Evolutionary conservation across 2,888 invertebrate species (phyloP), one percentile per base, ranked within the genome.

Genomic region (Hirtodrosophila trivittata): DNA sequence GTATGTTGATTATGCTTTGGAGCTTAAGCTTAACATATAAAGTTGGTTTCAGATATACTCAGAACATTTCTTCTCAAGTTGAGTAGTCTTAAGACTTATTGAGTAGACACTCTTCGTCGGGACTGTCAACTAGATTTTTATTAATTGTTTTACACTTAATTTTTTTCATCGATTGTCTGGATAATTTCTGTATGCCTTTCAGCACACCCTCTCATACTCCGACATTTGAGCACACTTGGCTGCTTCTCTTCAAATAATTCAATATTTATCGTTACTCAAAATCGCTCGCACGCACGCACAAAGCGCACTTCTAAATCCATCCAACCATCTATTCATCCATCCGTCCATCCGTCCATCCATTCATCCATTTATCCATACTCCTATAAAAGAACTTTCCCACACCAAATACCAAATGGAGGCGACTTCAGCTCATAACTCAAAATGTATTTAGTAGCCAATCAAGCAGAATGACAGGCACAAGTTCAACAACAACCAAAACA

Each of bases 391-490:
- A 26, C 46, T 46, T 30, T 32, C 43, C 33, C 56, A 37, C 37
- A 25, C 10, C 8, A 14, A 25, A 18, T 14, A 18, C 13, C 3
- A 28, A 35, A 14, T 52, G 62, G 26, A 16, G 35, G 46, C 39
- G 32, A 32, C 26, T 64, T 54, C 43, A 64, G 68, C 69, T 66
- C 80, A 76, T 75, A 75, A 68, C 66, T 76, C 80, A 75, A 65
- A 71, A 62, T 71, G 72, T 77, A 75, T 76, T 76, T 77, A 76
- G 75, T 65, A 68, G 72, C 75, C 75, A 76, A 76, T 76, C 75
- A 76, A 78, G 78, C 68, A 66, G 78, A 76, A 77, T 76, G 75
- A 76, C 75, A 76, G 78, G 65, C 75, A 69, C 73, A 77, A 75
- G 77, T 75, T 75, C 43, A 49, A 52, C 63, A 49, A 32, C 32